A percentile compares a stretch with the other conserved stretches of the same genome.
These are phyloP conservation scores for Phainopepla nitens DNA, from an alignment of 2,113 vertebrate species.

Conservation along the genomic window DNA sequence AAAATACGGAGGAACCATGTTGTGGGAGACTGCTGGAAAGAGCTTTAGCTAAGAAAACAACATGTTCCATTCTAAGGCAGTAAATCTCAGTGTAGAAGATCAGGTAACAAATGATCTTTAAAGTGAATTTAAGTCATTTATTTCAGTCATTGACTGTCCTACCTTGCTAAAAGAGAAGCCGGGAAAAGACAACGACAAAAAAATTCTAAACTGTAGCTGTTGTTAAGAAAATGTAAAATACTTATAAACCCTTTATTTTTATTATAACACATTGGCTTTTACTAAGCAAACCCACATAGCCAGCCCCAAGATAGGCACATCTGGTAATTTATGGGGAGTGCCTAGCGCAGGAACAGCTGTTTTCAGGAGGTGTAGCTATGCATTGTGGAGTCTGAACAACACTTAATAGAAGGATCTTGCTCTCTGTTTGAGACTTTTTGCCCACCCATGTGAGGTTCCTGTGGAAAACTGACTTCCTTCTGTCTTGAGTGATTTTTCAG, in stretches of 20 bases:
- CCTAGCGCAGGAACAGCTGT: neutral
- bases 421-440: neutral
- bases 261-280: neutral
- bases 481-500: neutral
- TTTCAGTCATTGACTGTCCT: neutral
- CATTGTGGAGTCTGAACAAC: neutral
- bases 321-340: neutral
- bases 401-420: neutral
- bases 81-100: neutral
- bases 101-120: neutral
- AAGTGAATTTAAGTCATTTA: neutral
- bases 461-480: neutral
- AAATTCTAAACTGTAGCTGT: neutral
- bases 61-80: neutral
- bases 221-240: neutral
- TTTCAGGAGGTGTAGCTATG: neutral
- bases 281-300: neutral
- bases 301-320: too few species aligned
- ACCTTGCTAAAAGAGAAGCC: neutral
- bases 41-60: neutral
- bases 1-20: neutral
- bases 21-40: neutral
- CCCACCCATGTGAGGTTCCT: accelerated
- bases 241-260: neutral
- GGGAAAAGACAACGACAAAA: neutral